A percentile compares a stretch with the other conserved stretches of the same genome.
Evolutionary conservation across 2,113 vertebrate genomes (phyloP).

Genomic region (Brachionichthys hirsutus): DNA sequence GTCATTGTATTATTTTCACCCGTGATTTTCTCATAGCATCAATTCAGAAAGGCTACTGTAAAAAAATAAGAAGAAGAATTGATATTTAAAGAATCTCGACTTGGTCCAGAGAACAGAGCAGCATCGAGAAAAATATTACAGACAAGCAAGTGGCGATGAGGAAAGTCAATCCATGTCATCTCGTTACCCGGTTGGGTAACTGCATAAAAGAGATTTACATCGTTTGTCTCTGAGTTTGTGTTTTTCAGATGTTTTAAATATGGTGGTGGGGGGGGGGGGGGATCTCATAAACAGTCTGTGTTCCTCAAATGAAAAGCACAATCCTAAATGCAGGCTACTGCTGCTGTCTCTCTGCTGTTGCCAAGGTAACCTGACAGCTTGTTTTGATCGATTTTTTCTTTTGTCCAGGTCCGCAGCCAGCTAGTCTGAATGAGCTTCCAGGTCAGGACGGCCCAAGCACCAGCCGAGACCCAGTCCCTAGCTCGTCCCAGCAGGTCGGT

Average conservation of each 20-base stretch:
- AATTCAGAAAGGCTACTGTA: not conserved
- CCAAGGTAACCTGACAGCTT: not conserved
- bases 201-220: too few relatives aligned
- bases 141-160: not conserved
- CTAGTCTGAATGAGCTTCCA: constrained; percentile 83
- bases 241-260: not conserved
- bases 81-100: not conserved
- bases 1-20: not conserved
- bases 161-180: not conserved
- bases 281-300: too few relatives aligned
- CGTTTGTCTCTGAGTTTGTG: not conserved
- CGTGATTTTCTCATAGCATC: not conserved
- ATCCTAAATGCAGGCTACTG: not conserved
- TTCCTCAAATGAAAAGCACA: too few relatives aligned
- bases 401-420: constrained; percentile 80
- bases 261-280: too few relatives aligned
- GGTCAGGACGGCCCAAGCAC: constrained; percentile 75
- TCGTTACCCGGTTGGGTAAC: not conserved
- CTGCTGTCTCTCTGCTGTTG: not conserved
- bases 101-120: not conserved
- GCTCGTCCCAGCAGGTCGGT: constrained; percentile 85
- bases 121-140: not conserved
- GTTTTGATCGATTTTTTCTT: not conserved
- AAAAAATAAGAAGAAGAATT: not conserved
- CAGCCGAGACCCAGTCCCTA: constrained; percentile 62